Conservation (phyloP, 2,113 vertebrate genomes). For the Boleophthalmus pectinirostris region DNA sequence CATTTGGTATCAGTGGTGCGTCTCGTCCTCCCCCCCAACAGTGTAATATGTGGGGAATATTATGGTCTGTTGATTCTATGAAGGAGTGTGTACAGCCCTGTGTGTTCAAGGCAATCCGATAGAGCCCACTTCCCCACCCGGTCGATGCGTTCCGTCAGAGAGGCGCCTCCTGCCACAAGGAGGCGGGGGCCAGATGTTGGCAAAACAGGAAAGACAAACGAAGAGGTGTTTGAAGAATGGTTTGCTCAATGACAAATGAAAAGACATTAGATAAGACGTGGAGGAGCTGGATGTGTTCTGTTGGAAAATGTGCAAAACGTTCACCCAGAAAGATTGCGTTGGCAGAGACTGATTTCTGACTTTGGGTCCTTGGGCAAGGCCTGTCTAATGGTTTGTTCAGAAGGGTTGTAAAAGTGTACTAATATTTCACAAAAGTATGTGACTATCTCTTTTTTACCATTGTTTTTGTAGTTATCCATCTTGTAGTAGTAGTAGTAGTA, state of each 20-base stretch:
- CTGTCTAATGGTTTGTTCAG: no score
- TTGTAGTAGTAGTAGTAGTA: no score
- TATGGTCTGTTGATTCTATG: conserved; percentile 7
- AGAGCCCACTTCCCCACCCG: not conserved
- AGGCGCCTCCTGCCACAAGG: conserved; percentile 17
- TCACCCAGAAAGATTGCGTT: not conserved
- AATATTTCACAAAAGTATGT: no score
- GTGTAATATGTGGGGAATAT: not conserved
- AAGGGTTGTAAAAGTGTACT: no score
- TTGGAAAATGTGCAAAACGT: not conserved
- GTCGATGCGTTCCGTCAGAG: conserved; percentile 47
- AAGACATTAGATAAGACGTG: conserved; percentile 34
- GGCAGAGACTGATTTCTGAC: not conserved
- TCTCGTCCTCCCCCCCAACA: not conserved
- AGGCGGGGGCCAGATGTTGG: conserved; percentile 7
- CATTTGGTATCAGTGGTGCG: not conserved
- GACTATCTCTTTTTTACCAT: no score
- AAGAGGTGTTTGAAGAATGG: not conserved
- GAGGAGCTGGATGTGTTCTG: not conserved
- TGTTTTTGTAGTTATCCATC: no score
- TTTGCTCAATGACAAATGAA: conserved; percentile 31
- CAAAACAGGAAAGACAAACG: conserved; percentile 9
- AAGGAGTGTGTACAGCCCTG: not conserved
- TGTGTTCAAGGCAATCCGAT: conserved; percentile 16
- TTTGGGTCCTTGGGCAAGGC: no score